Percentiles rank a stretch among this genome's conserved stretches.
phyloP scores from a whole-genome alignment of 1,140 invertebrate genomes.

The Mizuhopecten yessoensis region DNA sequence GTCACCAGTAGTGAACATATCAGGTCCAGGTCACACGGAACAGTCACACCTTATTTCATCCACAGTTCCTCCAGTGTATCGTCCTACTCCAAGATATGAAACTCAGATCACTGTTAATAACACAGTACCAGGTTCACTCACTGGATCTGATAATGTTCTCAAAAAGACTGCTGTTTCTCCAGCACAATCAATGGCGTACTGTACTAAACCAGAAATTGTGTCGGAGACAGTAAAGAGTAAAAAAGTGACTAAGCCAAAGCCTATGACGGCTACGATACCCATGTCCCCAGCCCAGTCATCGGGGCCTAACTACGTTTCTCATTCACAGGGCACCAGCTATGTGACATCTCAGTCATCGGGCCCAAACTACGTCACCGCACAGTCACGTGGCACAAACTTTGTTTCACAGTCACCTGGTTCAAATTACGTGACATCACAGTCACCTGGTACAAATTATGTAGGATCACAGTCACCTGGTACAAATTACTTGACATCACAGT shows the following conservation, averaged over 20 bases:
- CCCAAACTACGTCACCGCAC: not conserved
- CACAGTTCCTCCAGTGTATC: slow-evolving; percentile 24
- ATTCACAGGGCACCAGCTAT: slow-evolving; percentile 28
- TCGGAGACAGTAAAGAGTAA: slow-evolving; percentile 9
- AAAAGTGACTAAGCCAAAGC: slow-evolving; percentile 19
- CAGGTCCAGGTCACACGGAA: slow-evolving; percentile 12
- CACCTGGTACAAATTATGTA: slow-evolving; percentile 16
- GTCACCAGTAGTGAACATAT: slow-evolving; percentile 43
- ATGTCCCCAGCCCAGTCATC: slow-evolving; percentile 11
- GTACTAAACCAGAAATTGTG: slow-evolving; percentile 27
- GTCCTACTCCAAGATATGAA: not conserved
- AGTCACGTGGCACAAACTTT: not conserved
- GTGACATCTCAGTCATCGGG: not conserved
- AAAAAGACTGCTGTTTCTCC: slow-evolving; percentile 1
- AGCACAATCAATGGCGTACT: slow-evolving; percentile 20
- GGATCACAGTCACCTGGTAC: not conserved
- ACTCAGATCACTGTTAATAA: slow-evolving; percentile 39
- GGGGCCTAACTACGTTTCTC: not conserved
- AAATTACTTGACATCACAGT: slow-evolving; percentile 22
- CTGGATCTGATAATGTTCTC: slow-evolving; percentile 26
- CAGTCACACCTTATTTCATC: slow-evolving; percentile 32
- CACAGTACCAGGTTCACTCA: not conserved
- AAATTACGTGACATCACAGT: slow-evolving; percentile 46
- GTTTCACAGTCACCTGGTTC: not conserved
- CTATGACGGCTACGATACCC: not conserved